Evolutionary conservation across 2,888 invertebrate genomes (phyloP).

Genomic region (Agonopterix heracliana): DNA sequence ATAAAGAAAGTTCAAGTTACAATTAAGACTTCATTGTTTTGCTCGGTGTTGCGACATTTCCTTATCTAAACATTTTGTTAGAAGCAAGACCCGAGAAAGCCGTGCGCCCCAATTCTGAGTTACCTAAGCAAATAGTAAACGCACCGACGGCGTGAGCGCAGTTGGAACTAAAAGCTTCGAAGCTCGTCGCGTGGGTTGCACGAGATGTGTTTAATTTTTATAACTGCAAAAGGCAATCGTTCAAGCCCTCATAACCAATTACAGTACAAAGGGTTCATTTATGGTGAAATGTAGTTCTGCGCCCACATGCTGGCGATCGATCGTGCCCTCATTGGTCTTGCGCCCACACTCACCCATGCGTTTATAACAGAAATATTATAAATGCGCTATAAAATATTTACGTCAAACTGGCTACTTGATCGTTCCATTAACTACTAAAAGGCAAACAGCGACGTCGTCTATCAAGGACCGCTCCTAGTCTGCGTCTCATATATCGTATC

Average conservation of each 20-base stretch:
- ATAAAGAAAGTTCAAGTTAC: conserved; percentile 47
- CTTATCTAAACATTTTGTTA: conserved; percentile 55
- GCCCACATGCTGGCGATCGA: conserved; percentile 63
- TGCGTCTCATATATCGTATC: conserved; percentile 43
- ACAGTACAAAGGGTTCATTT: conserved; percentile 67
- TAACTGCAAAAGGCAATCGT: conserved; percentile 62
- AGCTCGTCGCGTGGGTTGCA: conserved; percentile 18
- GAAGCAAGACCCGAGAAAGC: conserved; percentile 36
- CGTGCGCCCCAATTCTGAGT: conserved; percentile 27
- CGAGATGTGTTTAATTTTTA: conserved; percentile 36
- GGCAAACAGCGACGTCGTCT: conserved; percentile 39
- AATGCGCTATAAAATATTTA: background rate
- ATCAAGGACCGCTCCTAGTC: conserved; percentile 56
- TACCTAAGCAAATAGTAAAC: conserved; percentile 35
- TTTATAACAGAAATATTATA: conserved; percentile 12
- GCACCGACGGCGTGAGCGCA: background rate
- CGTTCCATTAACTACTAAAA: conserved; percentile 56
- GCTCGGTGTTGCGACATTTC: conserved; percentile 52
- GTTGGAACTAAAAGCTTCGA: conserved; percentile 6
- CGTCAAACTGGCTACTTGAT: conserved; percentile 26
- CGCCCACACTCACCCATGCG: conserved; percentile 40
- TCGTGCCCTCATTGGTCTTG: conserved; percentile 62
- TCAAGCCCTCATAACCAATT: conserved; percentile 64
- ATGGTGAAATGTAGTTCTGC: conserved; percentile 41
- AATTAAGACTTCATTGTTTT: conserved; percentile 70